These are phyloP conservation scores for Drosophila engyochracea DNA, from an alignment of 2,888 invertebrate species.

Conservation along the genomic window DNA sequence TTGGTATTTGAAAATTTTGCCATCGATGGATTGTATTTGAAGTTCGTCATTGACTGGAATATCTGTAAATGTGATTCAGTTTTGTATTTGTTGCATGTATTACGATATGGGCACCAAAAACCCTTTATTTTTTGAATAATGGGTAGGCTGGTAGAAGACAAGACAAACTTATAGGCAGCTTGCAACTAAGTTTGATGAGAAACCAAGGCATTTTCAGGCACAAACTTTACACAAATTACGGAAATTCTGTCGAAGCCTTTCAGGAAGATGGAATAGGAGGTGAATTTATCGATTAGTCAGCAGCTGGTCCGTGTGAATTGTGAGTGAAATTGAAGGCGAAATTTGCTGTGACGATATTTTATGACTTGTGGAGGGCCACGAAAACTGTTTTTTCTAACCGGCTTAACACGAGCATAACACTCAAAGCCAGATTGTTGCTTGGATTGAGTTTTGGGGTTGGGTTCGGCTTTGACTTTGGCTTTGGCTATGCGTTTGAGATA, in stretches of 20 bases:
- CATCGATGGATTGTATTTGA: not conserved
- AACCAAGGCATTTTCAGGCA: not conserved
- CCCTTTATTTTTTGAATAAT: not conserved
- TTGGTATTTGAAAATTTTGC: not conserved
- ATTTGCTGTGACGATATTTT: slow-evolving; percentile 46
- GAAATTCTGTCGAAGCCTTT: slow-evolving; percentile 17
- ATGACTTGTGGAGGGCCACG: slow-evolving; percentile 44
- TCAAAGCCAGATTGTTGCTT: slow-evolving; percentile 32
- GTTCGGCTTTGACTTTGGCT: not conserved
- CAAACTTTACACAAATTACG: slow-evolving; percentile 28
- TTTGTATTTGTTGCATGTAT: slow-evolving; percentile 10
- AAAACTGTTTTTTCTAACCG: slow-evolving; percentile 39
- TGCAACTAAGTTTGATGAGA: slow-evolving; percentile 12
- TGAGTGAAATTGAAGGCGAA: slow-evolving; percentile 29
- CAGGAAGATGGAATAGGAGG: not conserved
- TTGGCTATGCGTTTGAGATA: not conserved
- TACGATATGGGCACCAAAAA: not conserved
- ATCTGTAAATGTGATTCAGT: not conserved
- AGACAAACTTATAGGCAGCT: slow-evolving; percentile 12
- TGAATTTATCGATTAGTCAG: slow-evolving; percentile 39
- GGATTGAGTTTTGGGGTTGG: not conserved
- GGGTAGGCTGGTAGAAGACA: too few species aligned
- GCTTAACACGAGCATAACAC: slow-evolving; percentile 47
- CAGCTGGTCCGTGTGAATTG: slow-evolving; percentile 32
- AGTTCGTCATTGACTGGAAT: not conserved